Evolutionary conservation across 2,113 vertebrate genomes (phyloP).

Genomic region (Pipa parva): DNA sequence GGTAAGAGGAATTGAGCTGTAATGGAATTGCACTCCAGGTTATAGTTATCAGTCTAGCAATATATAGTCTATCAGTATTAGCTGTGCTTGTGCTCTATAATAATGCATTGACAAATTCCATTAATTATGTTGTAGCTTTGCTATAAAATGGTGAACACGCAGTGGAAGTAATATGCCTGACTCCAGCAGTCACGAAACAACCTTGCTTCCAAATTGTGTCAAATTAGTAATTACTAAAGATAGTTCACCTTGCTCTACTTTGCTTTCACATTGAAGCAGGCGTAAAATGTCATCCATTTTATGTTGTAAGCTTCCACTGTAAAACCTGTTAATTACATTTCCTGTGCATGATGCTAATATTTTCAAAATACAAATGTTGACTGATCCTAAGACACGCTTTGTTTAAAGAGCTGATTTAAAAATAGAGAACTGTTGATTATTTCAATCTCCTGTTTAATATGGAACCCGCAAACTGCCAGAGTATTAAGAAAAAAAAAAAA

Average conservation of each 20-base stretch:
- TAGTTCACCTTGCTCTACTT: not conserved
- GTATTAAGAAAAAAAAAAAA: no score
- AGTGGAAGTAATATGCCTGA: not conserved
- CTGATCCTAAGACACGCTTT: not conserved
- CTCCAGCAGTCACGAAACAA: not conserved
- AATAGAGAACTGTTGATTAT: not conserved
- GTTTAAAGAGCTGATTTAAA: conserved; percentile 8
- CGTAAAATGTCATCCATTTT: not conserved
- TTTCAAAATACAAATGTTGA: conserved; percentile 6
- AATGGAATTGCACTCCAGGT: conserved; percentile 41
- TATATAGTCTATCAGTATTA: conserved; percentile 37
- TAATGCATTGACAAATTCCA: conserved; percentile 24
- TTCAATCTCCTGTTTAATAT: conserved; percentile 5
- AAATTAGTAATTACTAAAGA: conserved; percentile 18
- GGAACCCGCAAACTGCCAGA: not conserved
- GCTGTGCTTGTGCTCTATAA: conserved; percentile 22
- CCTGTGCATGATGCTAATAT: not conserved
- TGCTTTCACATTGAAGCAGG: not conserved
- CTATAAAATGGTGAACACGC: not conserved
- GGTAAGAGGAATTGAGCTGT: conserved; percentile 38
- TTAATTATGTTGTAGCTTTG: conserved; percentile 6
- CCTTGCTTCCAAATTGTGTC: conserved; percentile 20
- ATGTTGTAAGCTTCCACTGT: not conserved
- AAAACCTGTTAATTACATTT: not conserved
- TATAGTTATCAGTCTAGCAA: conserved; percentile 40